Conservation (phyloP, 2,888 invertebrate genomes). For the Loripinus fragilis region DNA sequence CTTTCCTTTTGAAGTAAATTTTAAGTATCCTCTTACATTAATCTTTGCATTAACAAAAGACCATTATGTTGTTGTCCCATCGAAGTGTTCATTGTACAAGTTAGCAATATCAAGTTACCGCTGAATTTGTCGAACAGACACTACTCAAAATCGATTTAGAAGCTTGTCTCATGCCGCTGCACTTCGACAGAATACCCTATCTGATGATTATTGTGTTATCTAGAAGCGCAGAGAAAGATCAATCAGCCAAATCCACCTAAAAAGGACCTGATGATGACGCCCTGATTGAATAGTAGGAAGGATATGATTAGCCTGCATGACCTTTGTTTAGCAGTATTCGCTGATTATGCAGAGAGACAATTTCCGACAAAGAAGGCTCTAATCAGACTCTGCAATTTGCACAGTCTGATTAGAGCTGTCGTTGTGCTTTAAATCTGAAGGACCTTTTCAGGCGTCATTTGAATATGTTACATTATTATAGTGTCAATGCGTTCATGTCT, state of each 20-base stretch:
- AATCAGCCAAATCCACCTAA: too few species aligned
- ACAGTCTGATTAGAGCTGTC: too few species aligned
- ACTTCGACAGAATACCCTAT: constrained; percentile 2
- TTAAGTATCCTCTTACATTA: constrained; percentile 8
- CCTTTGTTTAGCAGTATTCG: too few species aligned
- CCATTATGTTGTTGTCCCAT: constrained; percentile 12
- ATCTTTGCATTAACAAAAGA: constrained; percentile 5
- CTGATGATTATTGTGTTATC: constrained; percentile 8
- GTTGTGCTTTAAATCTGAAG: too few species aligned
- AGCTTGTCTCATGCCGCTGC: constrained; percentile 2
- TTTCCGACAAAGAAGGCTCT: too few species aligned
- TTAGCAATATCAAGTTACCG: not conserved
- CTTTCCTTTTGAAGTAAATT: not conserved
- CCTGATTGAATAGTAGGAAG: too few species aligned
- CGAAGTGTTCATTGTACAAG: constrained; percentile 1
- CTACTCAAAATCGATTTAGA: not conserved
- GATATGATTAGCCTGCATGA: too few species aligned
- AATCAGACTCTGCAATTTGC: too few species aligned
- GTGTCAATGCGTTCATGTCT: constrained; percentile 9
- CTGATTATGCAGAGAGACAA: too few species aligned
- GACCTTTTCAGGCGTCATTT: too few species aligned
- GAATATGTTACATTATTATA: too few species aligned
- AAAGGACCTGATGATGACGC: too few species aligned
- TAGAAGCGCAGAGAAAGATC: not conserved
- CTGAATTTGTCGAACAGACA: not conserved